Evolutionary conservation across 2,888 invertebrate species (phyloP).

Genomic region (Parasteatoda lunata): DNA sequence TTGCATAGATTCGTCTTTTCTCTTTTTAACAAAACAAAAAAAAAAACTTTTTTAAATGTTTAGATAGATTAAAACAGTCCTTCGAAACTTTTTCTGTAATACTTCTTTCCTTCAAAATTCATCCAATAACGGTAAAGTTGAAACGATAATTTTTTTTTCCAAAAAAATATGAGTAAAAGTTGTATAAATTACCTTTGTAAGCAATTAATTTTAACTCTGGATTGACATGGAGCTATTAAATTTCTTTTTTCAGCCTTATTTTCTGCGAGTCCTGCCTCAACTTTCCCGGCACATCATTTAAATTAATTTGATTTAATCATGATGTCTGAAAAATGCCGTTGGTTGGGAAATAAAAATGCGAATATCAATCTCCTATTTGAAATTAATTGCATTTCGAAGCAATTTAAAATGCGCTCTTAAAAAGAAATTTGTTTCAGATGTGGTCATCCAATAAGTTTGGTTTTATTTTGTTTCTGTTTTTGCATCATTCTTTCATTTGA

Average conservation of each 20-base stretch:
- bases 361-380: background rate
- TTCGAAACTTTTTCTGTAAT: too few relatives aligned
- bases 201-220: slow-evolving; percentile 29
- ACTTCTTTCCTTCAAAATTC: too few relatives aligned
- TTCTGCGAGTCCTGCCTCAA: background rate
- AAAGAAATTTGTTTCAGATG: background rate
- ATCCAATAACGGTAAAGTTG: too few relatives aligned
- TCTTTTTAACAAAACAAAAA: too few relatives aligned
- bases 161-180: background rate
- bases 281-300: slow-evolving; percentile 21
- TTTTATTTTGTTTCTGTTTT: background rate
- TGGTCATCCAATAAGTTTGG: background rate
- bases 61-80: too few relatives aligned
- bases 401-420: background rate
- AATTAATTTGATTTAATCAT: slow-evolving; percentile 62
- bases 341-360: slow-evolving; percentile 14
- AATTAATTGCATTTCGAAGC: background rate
- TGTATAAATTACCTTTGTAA: slow-evolving; percentile 19
- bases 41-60: too few relatives aligned
- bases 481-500: background rate
- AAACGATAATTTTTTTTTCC: too few relatives aligned
- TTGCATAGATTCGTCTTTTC: too few relatives aligned
- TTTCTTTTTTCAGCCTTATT: slow-evolving; percentile 18
- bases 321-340: slow-evolving; percentile 34
- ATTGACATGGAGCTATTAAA: slow-evolving; percentile 37